These are phyloP conservation scores for Phrynocephalus guinanensis DNA, from an alignment of 2,797 vertebrate species.

Conservation along the genomic window DNA sequence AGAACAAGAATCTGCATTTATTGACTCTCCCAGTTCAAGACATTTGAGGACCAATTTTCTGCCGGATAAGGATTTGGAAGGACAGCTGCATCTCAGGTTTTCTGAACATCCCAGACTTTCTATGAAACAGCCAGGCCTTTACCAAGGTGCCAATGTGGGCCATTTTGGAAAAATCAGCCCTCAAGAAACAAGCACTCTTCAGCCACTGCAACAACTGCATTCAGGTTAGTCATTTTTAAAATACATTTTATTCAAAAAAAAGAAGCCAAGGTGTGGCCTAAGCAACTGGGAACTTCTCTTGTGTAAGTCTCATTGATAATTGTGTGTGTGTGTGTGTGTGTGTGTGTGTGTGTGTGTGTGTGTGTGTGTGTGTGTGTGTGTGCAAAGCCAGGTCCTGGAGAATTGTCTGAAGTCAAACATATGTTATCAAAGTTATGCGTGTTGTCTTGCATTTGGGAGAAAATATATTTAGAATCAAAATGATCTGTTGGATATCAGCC, in stretches of 20 bases:
- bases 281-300: not conserved
- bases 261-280: not conserved
- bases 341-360: too few relatives aligned
- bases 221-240: slow-evolving; percentile 69
- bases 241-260: not conserved
- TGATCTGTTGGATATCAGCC: slow-evolving; percentile 13
- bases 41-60: slow-evolving; percentile 49
- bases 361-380: too few relatives aligned
- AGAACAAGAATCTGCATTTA: slow-evolving; percentile 48
- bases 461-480: not conserved
- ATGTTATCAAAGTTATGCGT: slow-evolving; percentile 5
- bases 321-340: too few relatives aligned
- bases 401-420: not conserved
- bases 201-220: slow-evolving; percentile 49
- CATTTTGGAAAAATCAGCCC: slow-evolving; percentile 54
- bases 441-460: not conserved
- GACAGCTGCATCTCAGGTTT: slow-evolving; percentile 67
- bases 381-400: not conserved
- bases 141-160: slow-evolving; percentile 53
- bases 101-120: slow-evolving; percentile 70
- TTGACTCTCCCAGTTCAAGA: slow-evolving; percentile 52
- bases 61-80: slow-evolving; percentile 67
- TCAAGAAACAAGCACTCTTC: slow-evolving; percentile 57
- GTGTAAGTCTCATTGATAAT: not conserved
- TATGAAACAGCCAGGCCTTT: slow-evolving; percentile 64